Evolutionary conservation across 1,140 invertebrate genomes (phyloP), one percentile per base, ranked within the genome.

Genomic region (Tribolium castaneum): DNA sequence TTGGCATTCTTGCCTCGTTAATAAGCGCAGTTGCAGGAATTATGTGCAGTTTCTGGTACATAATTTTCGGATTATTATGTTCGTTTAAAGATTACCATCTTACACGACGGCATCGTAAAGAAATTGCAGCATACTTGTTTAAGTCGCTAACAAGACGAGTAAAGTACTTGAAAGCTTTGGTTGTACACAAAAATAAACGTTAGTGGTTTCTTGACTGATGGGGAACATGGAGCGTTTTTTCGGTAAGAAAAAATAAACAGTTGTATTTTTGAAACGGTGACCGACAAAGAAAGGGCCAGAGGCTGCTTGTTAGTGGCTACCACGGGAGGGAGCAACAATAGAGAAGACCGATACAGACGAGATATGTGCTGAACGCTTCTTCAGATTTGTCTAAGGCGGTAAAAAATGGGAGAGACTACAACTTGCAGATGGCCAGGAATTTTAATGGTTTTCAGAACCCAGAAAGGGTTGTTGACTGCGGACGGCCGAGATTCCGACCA

Each of bases 21-120:
- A 66, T 66, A 66, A 66, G 59, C 59, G 59, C 59, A 66, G 9
- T 66, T 35, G 59, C 35, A 25, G 30, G 59, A 66, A 66, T 66
- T 66, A 66, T 66, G 59, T 66, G 59, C 59, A 66, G n/a, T 66
- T 66, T 66, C 59, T 66, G 59, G 22, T 66, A 66, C 59, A 66
- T 66, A 66, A 66, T 66, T 66, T 66, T 66, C 59, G 59, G 59
- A 66, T 66, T 66, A 66, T 66, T 66, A 66, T 66, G 59, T 66
- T 66, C 59, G 59, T 66, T 66, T 66, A 66, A 35, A 66, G 59
- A 66, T 66, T 66, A 66, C 59, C 56, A 66, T 66, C 59, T 66
- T 34, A 66, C 25, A 66, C 25, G 59, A 66, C 59, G 30, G 59
- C 59, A 35, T 66, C 59, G 59, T 66, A 35, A 66, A 66, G 59